A percentile compares a stretch with the other conserved stretches of the same genome.
Conservation (phyloP, 2,888 invertebrate genomes). For the Hydroisotoma schaefferi region DNA sequence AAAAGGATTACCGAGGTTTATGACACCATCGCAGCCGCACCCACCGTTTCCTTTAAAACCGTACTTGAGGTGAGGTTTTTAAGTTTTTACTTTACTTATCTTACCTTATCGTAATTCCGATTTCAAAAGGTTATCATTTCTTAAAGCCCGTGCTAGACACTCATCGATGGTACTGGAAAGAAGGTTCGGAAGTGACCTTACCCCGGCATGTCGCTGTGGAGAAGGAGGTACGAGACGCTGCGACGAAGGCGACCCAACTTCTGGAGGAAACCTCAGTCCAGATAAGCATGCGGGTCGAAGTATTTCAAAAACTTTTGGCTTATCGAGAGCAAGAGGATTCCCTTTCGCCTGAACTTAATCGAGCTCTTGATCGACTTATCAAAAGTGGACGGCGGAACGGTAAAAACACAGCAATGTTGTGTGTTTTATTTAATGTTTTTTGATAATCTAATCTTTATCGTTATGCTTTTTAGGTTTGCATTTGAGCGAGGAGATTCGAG, state of each 20-base stretch:
- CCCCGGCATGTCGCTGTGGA: slow-evolving; percentile 53
- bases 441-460: slow-evolving; percentile 45
- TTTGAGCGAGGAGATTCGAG: slow-evolving; percentile 52
- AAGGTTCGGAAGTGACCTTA: slow-evolving; percentile 52
- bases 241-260: slow-evolving; percentile 54
- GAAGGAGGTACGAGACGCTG: slow-evolving; percentile 53
- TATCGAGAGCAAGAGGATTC: slow-evolving; percentile 49
- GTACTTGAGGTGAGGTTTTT: slow-evolving; percentile 47
- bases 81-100: not conserved
- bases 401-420: slow-evolving; percentile 33
- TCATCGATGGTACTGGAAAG: slow-evolving; percentile 51
- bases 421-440: not conserved
- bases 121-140: not conserved
- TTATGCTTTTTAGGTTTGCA: slow-evolving; percentile 50
- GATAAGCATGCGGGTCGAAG: slow-evolving; percentile 55
- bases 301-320: slow-evolving; percentile 53
- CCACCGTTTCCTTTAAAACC: slow-evolving; percentile 45
- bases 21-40: slow-evolving; percentile 44
- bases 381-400: slow-evolving; percentile 54
- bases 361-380: slow-evolving; percentile 54
- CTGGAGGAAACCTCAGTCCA: slow-evolving; percentile 55
- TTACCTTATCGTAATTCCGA: not conserved
- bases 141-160: slow-evolving; percentile 52
- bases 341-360: slow-evolving; percentile 51
- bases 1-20: slow-evolving; percentile 32